Evolutionary conservation across 2,888 invertebrate species (phyloP).

Genomic region (Marronus borbonicus): DNA sequence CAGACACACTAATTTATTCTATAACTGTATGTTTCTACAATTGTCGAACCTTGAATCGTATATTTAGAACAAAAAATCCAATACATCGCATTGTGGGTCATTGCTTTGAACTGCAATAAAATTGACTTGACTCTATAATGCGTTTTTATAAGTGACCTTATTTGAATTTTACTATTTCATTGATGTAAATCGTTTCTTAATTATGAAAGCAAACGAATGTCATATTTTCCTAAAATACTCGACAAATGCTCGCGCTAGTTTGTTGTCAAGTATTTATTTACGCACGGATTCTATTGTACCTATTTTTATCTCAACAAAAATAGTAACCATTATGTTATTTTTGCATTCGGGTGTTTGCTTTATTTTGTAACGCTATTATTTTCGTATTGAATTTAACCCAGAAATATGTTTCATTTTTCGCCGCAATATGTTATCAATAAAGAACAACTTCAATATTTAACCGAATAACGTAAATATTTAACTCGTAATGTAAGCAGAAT

Average conservation of each 20-base stretch:
- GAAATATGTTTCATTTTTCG: neutral
- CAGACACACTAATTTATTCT: neutral
- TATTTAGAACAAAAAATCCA: conserved; percentile 15
- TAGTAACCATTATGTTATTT: conserved; percentile 28
- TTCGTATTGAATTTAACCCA: neutral
- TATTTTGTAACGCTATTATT: conserved; percentile 15
- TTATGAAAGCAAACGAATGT: too few species aligned
- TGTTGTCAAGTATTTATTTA: conserved; percentile 34
- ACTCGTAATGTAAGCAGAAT: neutral
- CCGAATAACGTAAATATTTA: neutral
- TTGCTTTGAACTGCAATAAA: conserved; percentile 8
- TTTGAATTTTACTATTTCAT: too few species aligned
- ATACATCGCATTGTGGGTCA: neutral
- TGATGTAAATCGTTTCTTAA: too few species aligned
- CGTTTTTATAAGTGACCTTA: too few species aligned
- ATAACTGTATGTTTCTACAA: neutral
- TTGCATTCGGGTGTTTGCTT: neutral
- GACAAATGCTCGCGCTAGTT: neutral
- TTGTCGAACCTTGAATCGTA: conserved; percentile 14
- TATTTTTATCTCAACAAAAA: conserved; percentile 26
- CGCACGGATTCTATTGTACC: conserved; percentile 9
- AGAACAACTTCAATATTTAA: conserved; percentile 1
- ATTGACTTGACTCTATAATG: neutral
- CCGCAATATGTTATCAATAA: neutral
- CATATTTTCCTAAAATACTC: neutral